phyloP scores from a whole-genome alignment of 1,140 invertebrate genomes.

The Metopolophium dirhodum region DNA sequence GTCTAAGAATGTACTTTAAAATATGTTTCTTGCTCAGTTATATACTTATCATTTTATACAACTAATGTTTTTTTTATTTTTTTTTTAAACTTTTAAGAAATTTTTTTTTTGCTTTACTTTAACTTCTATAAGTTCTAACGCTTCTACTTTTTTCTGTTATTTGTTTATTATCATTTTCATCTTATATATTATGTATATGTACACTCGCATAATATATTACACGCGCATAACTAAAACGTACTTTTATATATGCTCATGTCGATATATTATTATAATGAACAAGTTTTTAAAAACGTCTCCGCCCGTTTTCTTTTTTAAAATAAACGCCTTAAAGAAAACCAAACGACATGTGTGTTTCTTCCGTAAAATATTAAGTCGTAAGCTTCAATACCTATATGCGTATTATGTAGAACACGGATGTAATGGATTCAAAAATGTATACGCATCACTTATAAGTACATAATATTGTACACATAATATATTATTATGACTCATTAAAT shows the following conservation, averaged over 20 bases:
- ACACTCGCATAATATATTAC: not conserved
- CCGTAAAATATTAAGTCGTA: not conserved
- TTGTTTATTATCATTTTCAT: not conserved
- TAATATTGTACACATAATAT: too few relatives aligned
- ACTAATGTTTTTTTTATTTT: slow-evolving; percentile 26
- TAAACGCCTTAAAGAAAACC: not conserved
- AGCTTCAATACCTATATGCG: not conserved
- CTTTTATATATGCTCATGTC: not conserved
- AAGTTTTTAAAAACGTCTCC: not conserved
- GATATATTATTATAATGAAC: not conserved
- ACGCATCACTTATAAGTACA: not conserved
- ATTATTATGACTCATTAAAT: not conserved
- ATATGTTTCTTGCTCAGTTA: slow-evolving; percentile 23
- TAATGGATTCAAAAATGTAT: not conserved
- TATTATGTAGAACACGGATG: not conserved
- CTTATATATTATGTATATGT: too few relatives aligned
- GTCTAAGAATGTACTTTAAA: slow-evolving; percentile 2
- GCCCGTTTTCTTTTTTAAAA: not conserved
- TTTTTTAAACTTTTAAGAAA: not conserved
- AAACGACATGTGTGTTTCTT: not conserved
- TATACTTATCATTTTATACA: slow-evolving; percentile 38
- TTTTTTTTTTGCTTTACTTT: slow-evolving; percentile 20
- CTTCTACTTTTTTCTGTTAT: not conserved
- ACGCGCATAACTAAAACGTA: slow-evolving; percentile 12
- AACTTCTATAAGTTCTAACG: slow-evolving; percentile 33